Percentiles rank a stretch among this genome's conserved stretches.
Evolutionary conservation across 2,113 vertebrate species (phyloP).

Genomic region (Empidonax alnorum): DNA sequence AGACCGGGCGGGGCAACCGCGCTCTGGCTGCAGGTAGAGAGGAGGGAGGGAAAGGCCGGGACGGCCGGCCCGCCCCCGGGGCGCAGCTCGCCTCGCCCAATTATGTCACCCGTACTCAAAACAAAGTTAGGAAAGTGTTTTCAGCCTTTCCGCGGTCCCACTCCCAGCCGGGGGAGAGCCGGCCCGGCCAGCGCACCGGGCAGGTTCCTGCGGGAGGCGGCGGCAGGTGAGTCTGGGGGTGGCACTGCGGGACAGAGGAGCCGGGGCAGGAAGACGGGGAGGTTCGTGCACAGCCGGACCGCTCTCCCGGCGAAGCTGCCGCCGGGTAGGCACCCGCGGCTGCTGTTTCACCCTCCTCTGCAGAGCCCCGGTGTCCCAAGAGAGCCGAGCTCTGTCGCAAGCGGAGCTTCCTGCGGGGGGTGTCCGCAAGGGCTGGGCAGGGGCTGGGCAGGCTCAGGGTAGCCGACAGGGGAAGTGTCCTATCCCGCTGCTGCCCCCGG

Average conservation of each 20-base stretch:
- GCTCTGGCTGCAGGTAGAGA: background rate
- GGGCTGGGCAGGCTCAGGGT: background rate
- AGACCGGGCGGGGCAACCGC: background rate
- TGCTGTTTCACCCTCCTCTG: background rate
- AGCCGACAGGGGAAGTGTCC: background rate
- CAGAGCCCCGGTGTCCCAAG: background rate
- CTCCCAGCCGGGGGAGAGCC: background rate
- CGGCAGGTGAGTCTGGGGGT: background rate
- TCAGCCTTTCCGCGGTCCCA: background rate
- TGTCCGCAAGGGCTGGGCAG: background rate
- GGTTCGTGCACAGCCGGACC: fast-evolving
- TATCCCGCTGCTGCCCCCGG: background rate
- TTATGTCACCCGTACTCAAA: background rate
- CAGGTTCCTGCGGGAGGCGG: too few relatives aligned
- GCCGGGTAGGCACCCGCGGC: background rate
- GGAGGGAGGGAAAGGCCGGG: background rate
- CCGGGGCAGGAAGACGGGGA: too few relatives aligned
- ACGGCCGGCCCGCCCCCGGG: background rate
- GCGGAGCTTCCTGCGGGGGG: background rate
- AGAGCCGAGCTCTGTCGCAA: background rate
- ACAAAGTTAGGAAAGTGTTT: background rate
- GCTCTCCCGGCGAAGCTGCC: background rate
- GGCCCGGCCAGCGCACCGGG: background rate
- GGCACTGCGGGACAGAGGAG: fast-evolving
- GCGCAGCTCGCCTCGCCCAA: background rate